phyloP scores from a whole-genome alignment of 1,140 invertebrate species.

The Stegodyphus mimosarum region DNA sequence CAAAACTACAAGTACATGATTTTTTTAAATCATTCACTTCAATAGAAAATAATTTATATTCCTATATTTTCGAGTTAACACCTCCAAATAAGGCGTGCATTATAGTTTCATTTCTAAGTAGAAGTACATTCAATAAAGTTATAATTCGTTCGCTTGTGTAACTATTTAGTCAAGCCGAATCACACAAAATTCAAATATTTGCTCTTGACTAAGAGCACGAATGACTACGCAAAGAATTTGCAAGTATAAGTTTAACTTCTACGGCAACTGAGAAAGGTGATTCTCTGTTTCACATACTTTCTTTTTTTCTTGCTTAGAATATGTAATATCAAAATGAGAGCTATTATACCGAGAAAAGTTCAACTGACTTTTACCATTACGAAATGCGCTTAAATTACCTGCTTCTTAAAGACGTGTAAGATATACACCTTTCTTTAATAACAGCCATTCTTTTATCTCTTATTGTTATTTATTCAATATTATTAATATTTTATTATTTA shows the following conservation, averaged over 20 bases:
- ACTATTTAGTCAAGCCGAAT: not conserved
- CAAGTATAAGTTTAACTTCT: constrained; percentile 5
- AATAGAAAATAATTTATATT: constrained; percentile 20
- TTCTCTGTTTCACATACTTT: not conserved
- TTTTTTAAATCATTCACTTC: constrained; percentile 23
- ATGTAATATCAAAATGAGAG: not conserved
- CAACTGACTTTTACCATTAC: not conserved
- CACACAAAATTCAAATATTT: not conserved
- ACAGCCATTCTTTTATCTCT: not conserved
- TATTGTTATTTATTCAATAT: too few relatives aligned
- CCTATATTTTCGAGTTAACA: not conserved
- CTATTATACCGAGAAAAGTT: not conserved
- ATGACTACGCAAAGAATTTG: not conserved
- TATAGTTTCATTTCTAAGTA: not conserved
- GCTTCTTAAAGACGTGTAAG: constrained; percentile 9
- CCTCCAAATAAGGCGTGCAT: constrained; percentile 10
- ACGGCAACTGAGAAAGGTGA: not conserved
- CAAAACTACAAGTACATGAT: constrained; percentile 17
- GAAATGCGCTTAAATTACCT: constrained; percentile 8
- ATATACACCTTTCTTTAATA: constrained; percentile 6
- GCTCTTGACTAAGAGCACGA: not conserved
- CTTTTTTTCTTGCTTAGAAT: not conserved
- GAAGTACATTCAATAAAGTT: not conserved
- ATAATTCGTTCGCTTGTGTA: not conserved
- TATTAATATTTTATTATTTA: too few relatives aligned